Conservation (phyloP, 2,888 invertebrate genomes). For the Drosophila picticornis region DNA sequence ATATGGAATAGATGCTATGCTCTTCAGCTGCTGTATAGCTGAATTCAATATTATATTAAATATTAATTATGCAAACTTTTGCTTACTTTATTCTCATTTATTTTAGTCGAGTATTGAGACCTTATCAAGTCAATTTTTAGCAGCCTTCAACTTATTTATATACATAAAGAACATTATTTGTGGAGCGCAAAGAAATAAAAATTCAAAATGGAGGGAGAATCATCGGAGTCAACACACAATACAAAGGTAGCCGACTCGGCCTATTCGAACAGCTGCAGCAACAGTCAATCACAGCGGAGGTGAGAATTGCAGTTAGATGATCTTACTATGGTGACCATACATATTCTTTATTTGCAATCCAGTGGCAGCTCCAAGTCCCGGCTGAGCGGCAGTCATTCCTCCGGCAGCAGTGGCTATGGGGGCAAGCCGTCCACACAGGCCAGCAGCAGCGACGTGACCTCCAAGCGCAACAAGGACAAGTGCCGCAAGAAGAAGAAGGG, state of each 20-base stretch:
- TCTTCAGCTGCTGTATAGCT: not conserved
- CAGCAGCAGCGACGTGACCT: slow-evolving; percentile 84
- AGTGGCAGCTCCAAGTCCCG: slow-evolving; percentile 92
- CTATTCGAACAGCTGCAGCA: slow-evolving; percentile 93
- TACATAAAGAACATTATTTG: not conserved
- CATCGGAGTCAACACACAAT: slow-evolving; percentile 83
- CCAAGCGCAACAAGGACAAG: slow-evolving; percentile 83
- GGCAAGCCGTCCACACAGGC: slow-evolving; percentile 88
- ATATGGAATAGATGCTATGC: not conserved
- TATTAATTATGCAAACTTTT: not conserved
- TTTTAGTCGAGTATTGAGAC: not conserved
- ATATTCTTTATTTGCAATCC: not conserved
- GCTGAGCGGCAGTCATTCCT: slow-evolving; percentile 91
- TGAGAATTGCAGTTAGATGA: slow-evolving; percentile 79
- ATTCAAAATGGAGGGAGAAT: slow-evolving; percentile 83
- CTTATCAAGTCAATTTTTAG: not conserved
- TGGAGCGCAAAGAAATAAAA: not conserved
- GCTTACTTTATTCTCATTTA: not conserved
- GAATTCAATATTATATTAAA: no score
- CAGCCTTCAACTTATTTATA: not conserved
- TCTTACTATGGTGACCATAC: not conserved
- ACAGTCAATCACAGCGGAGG: slow-evolving; percentile 93
- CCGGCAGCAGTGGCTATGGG: slow-evolving; percentile 93
- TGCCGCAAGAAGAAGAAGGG: slow-evolving; percentile 83
- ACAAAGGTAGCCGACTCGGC: slow-evolving; percentile 90